Evolutionary conservation across 2,113 vertebrate species (phyloP).

Genomic region (Cnemophilus loriae): DNA sequence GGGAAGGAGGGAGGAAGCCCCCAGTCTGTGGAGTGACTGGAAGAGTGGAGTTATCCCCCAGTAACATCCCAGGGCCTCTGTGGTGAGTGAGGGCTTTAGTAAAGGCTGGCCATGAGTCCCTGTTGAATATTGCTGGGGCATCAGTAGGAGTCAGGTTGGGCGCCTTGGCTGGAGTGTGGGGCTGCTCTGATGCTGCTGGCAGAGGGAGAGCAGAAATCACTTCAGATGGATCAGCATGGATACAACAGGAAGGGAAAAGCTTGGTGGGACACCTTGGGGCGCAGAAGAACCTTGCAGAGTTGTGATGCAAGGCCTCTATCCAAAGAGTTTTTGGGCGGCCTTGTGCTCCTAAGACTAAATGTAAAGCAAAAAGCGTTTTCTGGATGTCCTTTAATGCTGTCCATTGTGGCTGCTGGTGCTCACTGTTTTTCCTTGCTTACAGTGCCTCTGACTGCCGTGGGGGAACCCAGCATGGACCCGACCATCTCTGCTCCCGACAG

Average conservation of each 20-base stretch:
- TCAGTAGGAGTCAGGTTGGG: neutral
- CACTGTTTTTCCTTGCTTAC: neutral
- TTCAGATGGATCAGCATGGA: neutral
- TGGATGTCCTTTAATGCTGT: neutral
- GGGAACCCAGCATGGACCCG: conserved; percentile 56
- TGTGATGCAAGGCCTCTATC: neutral
- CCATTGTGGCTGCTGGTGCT: neutral
- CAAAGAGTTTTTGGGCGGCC: neutral
- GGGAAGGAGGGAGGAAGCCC: neutral
- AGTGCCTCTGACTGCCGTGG: conserved; percentile 61
- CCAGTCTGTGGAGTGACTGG: neutral
- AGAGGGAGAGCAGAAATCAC: neutral
- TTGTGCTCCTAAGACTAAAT: neutral
- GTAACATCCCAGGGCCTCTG: neutral
- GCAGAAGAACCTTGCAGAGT: accelerated
- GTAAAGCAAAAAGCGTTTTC: neutral
- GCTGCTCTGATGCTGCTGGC: neutral
- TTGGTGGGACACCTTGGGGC: neutral
- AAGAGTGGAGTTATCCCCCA: neutral
- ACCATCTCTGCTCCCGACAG: neutral
- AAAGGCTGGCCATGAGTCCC: neutral
- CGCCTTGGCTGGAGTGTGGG: neutral
- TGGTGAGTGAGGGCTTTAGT: neutral
- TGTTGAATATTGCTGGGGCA: neutral
- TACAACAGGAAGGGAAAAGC: neutral